Evolutionary conservation across 2,888 invertebrate species (phyloP).

Genomic region (Polyommatus icarus): DNA sequence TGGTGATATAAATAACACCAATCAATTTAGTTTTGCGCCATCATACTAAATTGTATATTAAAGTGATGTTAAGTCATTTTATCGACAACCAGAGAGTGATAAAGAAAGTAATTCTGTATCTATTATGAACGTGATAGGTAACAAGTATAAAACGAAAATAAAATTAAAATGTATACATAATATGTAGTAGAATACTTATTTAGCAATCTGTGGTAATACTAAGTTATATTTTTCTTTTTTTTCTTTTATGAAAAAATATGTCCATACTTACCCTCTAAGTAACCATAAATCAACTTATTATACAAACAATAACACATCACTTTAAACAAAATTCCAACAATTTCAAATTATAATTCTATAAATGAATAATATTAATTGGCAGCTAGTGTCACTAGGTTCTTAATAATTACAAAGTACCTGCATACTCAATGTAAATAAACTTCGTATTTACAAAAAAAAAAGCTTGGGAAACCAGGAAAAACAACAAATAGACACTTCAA

Average conservation of each 20-base stretch:
- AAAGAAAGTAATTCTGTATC: background rate
- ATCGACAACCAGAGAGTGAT: background rate
- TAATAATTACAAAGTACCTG: conserved; percentile 24
- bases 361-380: conserved; percentile 47
- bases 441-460: conserved; percentile 24
- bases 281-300: conserved; percentile 39
- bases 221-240: conserved; percentile 19
- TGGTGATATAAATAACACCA: background rate
- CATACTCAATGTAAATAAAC: conserved; percentile 27
- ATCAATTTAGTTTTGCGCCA: background rate
- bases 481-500: conserved; percentile 17
- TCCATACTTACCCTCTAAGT: conserved; percentile 32
- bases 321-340: conserved; percentile 59
- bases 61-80: background rate
- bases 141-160: conserved; percentile 1
- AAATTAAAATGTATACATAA: conserved; percentile 9
- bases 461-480: conserved; percentile 8
- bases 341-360: conserved; percentile 66
- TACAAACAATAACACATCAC: conserved; percentile 67
- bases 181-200: background rate
- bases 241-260: conserved; percentile 25
- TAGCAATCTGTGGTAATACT: conserved; percentile 18
- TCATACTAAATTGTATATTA: background rate
- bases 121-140: conserved; percentile 5
- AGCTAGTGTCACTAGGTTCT: conserved; percentile 33